Evolutionary conservation across 2,113 vertebrate genomes (phyloP), one percentile per base, ranked within the genome.

Genomic region (Hippocampus mohnikei): DNA sequence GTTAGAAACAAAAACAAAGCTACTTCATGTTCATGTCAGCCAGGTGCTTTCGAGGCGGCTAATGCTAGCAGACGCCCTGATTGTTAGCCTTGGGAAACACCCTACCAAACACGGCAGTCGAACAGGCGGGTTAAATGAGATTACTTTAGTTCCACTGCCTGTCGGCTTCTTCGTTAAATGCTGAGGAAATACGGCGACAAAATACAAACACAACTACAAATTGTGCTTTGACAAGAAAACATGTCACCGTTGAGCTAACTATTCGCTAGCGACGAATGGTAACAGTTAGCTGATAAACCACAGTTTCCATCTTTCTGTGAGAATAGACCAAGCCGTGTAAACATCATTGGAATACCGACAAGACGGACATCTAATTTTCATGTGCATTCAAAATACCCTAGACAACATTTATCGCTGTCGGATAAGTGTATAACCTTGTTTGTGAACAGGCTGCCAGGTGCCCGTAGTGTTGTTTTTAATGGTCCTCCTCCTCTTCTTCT

Each of bases 361-460:
- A 70, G 37, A 50, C 21, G 46, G 29, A 40, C 5, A 53, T 74
- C 20, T 52, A 73, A 55, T 11, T 7, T 46, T 8, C 44, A 60
- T 59, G 56, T 75, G 42, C 25, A 60, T 77, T 70, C n/a, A 81
- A 50, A 78, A 69, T 67, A 76, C 62, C 75, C 50, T 44, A 46
- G 20, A 72, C 72, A 67, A 42, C 50, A 71, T 59, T 73, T 79
- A 71, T 88, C 87, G 79, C 83, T 87, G 40, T 71, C 41, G 33
- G 67, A 69, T 75, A 72, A 74, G 11, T 77, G 76, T 83, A 71
- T 79, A 82, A 86, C 81, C 83, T 88, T 82, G 82, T 88, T 86
- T 87, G 71, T 83, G 63, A 71, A 81, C 80, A 82, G 78, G 81
- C 75, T 85, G 72, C 75, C 75, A 84, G 76, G 65, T 74, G 83